Percentiles rank a stretch among this genome's conserved stretches.
phyloP scores from a whole-genome alignment of 2,797 vertebrate species.

The Ctenochaetus hawaiiensis region DNA sequence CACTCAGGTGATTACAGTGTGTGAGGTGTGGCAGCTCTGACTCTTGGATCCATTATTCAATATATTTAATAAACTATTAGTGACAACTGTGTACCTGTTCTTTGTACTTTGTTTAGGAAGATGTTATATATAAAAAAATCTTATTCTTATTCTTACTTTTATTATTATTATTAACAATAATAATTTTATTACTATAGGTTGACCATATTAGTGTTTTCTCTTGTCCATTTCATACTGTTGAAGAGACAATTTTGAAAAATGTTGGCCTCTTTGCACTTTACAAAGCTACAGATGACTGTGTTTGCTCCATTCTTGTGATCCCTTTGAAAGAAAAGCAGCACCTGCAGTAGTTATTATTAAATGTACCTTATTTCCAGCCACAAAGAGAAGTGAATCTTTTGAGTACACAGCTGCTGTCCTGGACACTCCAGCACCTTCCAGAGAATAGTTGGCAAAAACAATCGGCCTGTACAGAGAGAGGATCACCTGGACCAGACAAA shows the following conservation, averaged over 20 bases:
- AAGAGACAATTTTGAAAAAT: neutral
- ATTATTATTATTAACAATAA: too few relatives aligned
- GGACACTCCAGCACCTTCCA: slow-evolving; percentile 83
- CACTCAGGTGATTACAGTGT: neutral
- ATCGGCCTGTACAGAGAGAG: slow-evolving; percentile 83
- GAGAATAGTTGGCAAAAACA: slow-evolving; percentile 93
- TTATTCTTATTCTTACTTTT: too few relatives aligned
- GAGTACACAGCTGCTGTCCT: slow-evolving; percentile 82
- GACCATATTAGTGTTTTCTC: neutral
- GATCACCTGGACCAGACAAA: slow-evolving; percentile 86
- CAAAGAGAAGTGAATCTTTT: slow-evolving; percentile 86
- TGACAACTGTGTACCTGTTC: neutral
- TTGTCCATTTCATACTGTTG: neutral
- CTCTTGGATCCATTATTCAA: neutral
- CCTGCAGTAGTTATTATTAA: slow-evolving; percentile 6
- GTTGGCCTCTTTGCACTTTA: neutral
- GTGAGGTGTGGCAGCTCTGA: neutral
- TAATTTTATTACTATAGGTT: too few relatives aligned
- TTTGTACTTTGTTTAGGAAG: too few relatives aligned
- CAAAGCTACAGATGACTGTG: neutral
- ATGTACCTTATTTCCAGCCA: slow-evolving; percentile 90
- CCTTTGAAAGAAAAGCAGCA: neutral
- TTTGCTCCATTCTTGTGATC: neutral
- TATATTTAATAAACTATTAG: neutral
- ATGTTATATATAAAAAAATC: too few relatives aligned